Evolutionary conservation across 2,113 vertebrate species (phyloP), one percentile per base, ranked within the genome.

Genomic region (Onychorhynchus coronatus): DNA sequence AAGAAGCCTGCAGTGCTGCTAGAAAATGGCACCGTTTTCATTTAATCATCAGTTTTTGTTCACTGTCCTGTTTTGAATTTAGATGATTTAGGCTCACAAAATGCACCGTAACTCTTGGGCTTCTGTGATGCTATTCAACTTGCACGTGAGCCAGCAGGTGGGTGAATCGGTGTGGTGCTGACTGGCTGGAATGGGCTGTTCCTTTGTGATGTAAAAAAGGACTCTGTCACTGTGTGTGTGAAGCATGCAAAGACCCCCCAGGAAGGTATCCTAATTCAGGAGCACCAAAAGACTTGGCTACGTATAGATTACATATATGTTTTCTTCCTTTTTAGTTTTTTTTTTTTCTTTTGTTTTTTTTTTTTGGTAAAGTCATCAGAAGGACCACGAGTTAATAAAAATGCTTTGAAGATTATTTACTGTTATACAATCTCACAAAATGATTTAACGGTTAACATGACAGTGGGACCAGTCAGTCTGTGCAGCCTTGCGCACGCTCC

Each of bases 171-270:
- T 2, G 24, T 56, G 84, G 66, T 8, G 21, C 35, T 33, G 63
- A 27, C 49, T 22, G 9, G 15, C 39, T 23, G 68, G 44, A 24
- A 35, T 1, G 3, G 21, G 13, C 30, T 76, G 18, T 41, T 56
- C 5, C 6, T 72, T 16, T 55, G 31, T 6, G 0, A 9, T 8
- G n/a, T 42, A 31, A 19, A 19, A 39, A 70, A 67, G 9, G 14
- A 12, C 42, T 37, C 49, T 50, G 52, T 31, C 13, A 7, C 47
- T 46, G 31, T 17, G 2, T 25, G 30, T 17, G 12, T 63, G 50
- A 56, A 67, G 28, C 24, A 23, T 3, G 2, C 0, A 3, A 62
- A 76, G 39, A 59, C 46, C 15, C 18, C 31, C 1, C 0, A 0
- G 65, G 55, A 46, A 33, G 46, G 42, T 7, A 5, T 6, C 56